Evolutionary conservation across 1,140 invertebrate species (phyloP).

Genomic region (Drosophila santomea): DNA sequence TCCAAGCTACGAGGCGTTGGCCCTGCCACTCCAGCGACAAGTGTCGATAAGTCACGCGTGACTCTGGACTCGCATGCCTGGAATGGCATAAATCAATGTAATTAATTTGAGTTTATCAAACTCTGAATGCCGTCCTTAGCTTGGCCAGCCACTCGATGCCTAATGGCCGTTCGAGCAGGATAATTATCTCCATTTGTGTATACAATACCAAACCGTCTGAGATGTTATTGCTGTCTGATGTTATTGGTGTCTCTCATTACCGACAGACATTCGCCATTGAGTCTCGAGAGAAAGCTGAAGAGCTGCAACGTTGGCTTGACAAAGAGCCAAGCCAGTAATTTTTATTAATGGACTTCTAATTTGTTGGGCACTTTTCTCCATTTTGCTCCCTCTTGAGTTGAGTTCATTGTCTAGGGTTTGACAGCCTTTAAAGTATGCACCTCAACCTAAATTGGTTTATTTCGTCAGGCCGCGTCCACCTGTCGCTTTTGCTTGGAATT

Average conservation of each 20-base stretch:
- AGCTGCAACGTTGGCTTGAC: slow-evolving; percentile 1
- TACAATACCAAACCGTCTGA: slow-evolving; percentile 14
- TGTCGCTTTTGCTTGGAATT: slow-evolving; percentile 21
- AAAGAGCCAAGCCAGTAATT: slow-evolving; percentile 45
- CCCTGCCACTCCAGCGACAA: slow-evolving; percentile 51
- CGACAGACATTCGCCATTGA: slow-evolving; percentile 55
- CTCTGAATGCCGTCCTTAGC: slow-evolving; percentile 15
- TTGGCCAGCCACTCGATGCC: slow-evolving; percentile 13
- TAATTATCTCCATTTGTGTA: slow-evolving; percentile 73
- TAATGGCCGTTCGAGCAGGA: slow-evolving; percentile 70
- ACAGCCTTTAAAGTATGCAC: slow-evolving; percentile 17
- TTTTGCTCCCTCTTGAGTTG: slow-evolving; percentile 3
- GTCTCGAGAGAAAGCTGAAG: slow-evolving; percentile 9
- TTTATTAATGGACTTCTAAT: slow-evolving; percentile 72
- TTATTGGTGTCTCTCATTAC: slow-evolving; percentile 58
- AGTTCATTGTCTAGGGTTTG: background rate
- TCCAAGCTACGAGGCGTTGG: slow-evolving; percentile 27
- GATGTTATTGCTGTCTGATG: slow-evolving; percentile 12
- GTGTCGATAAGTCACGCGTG: slow-evolving; percentile 71
- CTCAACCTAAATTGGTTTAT: slow-evolving; percentile 16
- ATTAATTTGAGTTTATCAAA: slow-evolving; percentile 80
- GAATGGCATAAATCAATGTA: slow-evolving; percentile 77
- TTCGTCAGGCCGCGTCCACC: slow-evolving; percentile 12
- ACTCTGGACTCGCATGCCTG: slow-evolving; percentile 34
- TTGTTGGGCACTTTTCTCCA: slow-evolving; percentile 49